Evolutionary conservation across 2,113 vertebrate species (phyloP), one percentile per base, ranked within the genome.

Genomic region (Scopus umbretta): DNA sequence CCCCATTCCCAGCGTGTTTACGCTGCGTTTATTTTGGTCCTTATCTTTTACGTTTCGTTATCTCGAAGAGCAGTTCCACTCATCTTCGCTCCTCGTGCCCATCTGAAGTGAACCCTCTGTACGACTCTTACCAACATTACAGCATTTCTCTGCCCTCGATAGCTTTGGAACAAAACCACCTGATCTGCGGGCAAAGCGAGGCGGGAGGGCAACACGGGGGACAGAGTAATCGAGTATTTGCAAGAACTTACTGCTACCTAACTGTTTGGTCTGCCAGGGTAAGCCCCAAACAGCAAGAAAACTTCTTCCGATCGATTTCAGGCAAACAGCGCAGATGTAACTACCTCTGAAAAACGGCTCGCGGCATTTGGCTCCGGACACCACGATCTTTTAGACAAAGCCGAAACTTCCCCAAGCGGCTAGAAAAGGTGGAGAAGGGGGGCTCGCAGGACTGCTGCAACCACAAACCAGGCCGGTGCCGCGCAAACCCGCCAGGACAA

Each of bases 241-340:
- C 27, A 16, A 38, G 8, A 52, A 12, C 11, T 45, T 36, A 20
- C 21, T 73, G 20, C 32, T 16, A 6, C 26, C 26, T 4, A 13
- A 45, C 26, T 3, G 13, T 11, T 18, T 32, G 19, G 9, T 6
- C 65, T 34, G 55, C 5, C 7, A 15, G 14, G 11, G 30, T 36
- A 52, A 38, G 34, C 34, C 25, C 22, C 19, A 25, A 80, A 38
- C 7, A n/a, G 30, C 13, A 13, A 55, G 34, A 38, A 55, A 80
- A 43, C 66, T 10, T 38, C 21, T 40, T 13, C 20, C 18, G 2
- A 40, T 47, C 23, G 8, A 25, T 17, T 62, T 40, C 13, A 6
- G 27, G 23, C 2, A 22, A 63, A 16, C 29, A 2, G 10, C 1
- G 7, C 0, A 3, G 20, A 12, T 0, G 19, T 5, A 40, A 30